phyloP scores from a whole-genome alignment of 2,113 vertebrate species.

The Mustelus asterias region DNA sequence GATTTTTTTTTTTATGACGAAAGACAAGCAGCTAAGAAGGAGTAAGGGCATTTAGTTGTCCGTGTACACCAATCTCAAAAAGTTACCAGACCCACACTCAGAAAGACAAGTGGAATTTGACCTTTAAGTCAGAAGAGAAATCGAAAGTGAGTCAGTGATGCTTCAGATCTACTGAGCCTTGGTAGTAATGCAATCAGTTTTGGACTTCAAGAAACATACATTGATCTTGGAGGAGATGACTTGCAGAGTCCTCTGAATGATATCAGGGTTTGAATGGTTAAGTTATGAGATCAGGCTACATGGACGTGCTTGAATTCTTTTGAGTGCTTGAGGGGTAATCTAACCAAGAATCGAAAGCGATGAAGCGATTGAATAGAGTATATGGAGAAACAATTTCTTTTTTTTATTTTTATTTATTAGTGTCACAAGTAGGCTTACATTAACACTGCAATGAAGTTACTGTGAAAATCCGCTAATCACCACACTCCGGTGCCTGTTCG shows the following conservation, averaged over 20 bases:
- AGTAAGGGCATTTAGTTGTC: not conserved
- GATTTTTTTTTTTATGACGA: not conserved
- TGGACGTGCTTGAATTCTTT: not conserved
- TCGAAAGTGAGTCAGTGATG: not conserved
- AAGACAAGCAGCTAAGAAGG: not conserved
- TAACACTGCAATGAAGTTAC: too few relatives aligned
- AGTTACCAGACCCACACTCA: not conserved
- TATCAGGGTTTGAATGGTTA: not conserved
- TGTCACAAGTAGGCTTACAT: too few relatives aligned
- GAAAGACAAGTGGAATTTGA: not conserved
- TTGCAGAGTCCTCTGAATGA: not conserved
- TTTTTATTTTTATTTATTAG: too few relatives aligned
- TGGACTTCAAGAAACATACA: not conserved
- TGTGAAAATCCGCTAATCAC: too few relatives aligned
- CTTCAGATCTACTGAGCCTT: not conserved
- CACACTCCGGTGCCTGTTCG: too few relatives aligned
- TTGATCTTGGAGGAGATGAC: not conserved
- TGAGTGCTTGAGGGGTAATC: not conserved
- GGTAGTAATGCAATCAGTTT: not conserved
- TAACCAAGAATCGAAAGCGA: too few relatives aligned
- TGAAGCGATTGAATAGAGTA: too few relatives aligned
- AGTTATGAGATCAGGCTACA: too few relatives aligned
- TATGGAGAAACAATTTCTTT: too few relatives aligned
- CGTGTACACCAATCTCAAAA: not conserved
- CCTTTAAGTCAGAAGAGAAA: not conserved